Conservation (phyloP, 2,888 invertebrate genomes). For the Leucophora obtusa region DNA sequence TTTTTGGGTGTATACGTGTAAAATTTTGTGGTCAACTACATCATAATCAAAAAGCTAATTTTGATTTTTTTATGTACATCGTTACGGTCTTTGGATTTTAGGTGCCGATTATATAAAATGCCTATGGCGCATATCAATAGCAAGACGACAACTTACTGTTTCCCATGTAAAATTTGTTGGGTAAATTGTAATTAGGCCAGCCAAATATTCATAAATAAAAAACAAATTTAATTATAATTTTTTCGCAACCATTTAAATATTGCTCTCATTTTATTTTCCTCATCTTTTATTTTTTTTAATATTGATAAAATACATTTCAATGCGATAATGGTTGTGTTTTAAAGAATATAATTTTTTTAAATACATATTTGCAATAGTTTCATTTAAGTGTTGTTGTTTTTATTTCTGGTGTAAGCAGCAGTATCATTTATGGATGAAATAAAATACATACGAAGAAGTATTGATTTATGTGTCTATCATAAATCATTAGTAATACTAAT, state of each 20-base stretch:
- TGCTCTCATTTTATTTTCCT: slow-evolving; percentile 43
- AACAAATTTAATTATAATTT: not conserved
- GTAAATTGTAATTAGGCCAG: too few species aligned
- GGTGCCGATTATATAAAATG: too few species aligned
- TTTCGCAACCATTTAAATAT: slow-evolving; percentile 50
- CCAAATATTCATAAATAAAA: too few species aligned
- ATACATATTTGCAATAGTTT: slow-evolving; percentile 29
- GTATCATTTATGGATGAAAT: slow-evolving; percentile 39
- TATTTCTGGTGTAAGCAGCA: slow-evolving; percentile 31
- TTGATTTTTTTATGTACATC: too few species aligned
- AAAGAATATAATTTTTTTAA: slow-evolving; percentile 31
- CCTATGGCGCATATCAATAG: too few species aligned
- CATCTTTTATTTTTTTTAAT: not conserved
- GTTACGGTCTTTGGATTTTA: too few species aligned
- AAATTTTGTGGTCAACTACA: too few species aligned
- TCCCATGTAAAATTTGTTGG: too few species aligned
- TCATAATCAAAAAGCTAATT: too few species aligned
- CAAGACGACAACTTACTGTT: too few species aligned
- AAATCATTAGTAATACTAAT: slow-evolving; percentile 50
- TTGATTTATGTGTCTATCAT: slow-evolving; percentile 43
- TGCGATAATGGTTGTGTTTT: slow-evolving; percentile 17
- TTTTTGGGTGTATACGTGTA: too few species aligned
- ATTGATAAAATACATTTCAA: slow-evolving; percentile 19
- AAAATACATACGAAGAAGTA: slow-evolving; percentile 42
- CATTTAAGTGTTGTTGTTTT: slow-evolving; percentile 4